Percentiles rank a stretch among this genome's conserved stretches.
Evolutionary conservation across 2,888 invertebrate genomes (phyloP).

Genomic region (Drosophila lutescens): DNA sequence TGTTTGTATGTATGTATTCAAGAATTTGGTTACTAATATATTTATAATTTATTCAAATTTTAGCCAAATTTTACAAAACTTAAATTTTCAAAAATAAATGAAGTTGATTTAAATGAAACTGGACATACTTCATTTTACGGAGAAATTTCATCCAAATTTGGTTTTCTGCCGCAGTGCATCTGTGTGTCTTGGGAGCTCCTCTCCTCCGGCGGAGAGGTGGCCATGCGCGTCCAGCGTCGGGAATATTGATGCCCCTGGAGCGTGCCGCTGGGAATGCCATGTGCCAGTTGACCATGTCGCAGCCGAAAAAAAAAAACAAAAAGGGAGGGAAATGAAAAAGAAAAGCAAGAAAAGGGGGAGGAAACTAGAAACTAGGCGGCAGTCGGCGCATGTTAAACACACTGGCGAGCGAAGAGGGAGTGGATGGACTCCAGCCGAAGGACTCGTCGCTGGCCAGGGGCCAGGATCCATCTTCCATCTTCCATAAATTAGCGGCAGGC

Average conservation of each 20-base stretch:
- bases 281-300: constrained; percentile 52
- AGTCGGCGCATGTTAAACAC: constrained; percentile 53
- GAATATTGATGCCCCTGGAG: constrained; percentile 67
- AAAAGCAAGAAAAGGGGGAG: neutral
- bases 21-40: too few relatives aligned
- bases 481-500: constrained; percentile 49
- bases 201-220: constrained; percentile 45
- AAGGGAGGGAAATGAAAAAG: neutral
- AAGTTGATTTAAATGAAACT: too few relatives aligned
- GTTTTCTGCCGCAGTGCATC: neutral
- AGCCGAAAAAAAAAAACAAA: neutral
- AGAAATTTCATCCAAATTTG: neutral
- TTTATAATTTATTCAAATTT: too few relatives aligned
- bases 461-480: constrained; percentile 31
- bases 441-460: constrained; percentile 17
- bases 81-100: too few relatives aligned
- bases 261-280: constrained; percentile 66
- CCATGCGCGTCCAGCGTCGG: constrained; percentile 59
- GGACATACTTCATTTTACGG: too few relatives aligned
- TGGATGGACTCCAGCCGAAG: neutral
- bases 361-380: constrained; percentile 5
- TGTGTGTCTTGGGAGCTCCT: constrained; percentile 16
- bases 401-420: constrained; percentile 27
- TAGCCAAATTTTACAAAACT: too few relatives aligned
- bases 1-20: too few relatives aligned